Percentiles rank a stretch among this genome's conserved stretches.
These are phyloP conservation scores for Dicycla oo DNA, from an alignment of 2,888 invertebrate species.

Conservation along the genomic window DNA sequence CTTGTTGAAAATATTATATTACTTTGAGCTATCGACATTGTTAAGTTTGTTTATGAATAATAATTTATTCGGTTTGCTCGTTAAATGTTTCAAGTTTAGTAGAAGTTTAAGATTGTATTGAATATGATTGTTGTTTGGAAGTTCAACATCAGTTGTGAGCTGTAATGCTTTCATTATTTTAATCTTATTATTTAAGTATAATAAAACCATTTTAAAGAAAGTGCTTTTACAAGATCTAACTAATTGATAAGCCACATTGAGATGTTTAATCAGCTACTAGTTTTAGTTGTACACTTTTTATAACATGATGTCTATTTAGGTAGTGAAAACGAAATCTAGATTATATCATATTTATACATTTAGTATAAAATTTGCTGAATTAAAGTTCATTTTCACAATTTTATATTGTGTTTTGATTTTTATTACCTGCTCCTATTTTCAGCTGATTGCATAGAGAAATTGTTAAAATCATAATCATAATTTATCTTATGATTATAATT, in stretches of 20 bases:
- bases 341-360: constrained; percentile 91
- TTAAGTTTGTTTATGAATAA: constrained; percentile 91
- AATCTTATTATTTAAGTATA: constrained; percentile 90
- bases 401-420: constrained; percentile 81
- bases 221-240: constrained; percentile 90
- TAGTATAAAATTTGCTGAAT: constrained; percentile 91
- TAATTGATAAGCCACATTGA: constrained; percentile 90
- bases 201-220: constrained; percentile 87
- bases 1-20: constrained; percentile 89
- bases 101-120: constrained; percentile 89
- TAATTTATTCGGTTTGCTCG: constrained; percentile 91
- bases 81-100: constrained; percentile 91
- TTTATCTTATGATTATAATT: constrained; percentile 3
- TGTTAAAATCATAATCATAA: constrained; percentile 2
- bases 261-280: constrained; percentile 90
- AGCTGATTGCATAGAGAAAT: constrained; percentile 1
- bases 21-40: constrained; percentile 90
- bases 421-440: constrained; percentile 57
- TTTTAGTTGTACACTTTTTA: constrained; percentile 91
- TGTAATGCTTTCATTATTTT: constrained; percentile 88
- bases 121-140: constrained; percentile 88
- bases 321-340: constrained; percentile 90
- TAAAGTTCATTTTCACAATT: constrained; percentile 91
- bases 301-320: constrained; percentile 91
- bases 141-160: constrained; percentile 88